Conservation (phyloP, 2,797 vertebrate species). For the Selene dorsalis region DNA sequence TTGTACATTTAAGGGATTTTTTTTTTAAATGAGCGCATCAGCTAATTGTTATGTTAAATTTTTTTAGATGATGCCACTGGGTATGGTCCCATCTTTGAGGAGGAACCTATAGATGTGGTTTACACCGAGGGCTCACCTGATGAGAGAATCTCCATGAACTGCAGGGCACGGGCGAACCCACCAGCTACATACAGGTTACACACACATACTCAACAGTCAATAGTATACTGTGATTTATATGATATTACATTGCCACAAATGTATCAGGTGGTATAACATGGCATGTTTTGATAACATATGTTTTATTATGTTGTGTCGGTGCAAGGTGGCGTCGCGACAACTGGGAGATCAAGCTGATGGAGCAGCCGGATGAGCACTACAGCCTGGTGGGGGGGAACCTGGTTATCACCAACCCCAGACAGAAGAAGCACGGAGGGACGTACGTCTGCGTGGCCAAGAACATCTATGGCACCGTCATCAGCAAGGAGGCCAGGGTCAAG, state of each 20-base stretch:
- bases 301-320: background rate
- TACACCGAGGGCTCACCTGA: conserved; percentile 96
- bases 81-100: conserved; percentile 98
- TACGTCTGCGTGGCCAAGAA: conserved; percentile 94
- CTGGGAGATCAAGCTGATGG: conserved; percentile 94
- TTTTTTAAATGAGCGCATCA: background rate
- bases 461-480: conserved; percentile 93
- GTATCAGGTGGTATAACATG: too few relatives aligned
- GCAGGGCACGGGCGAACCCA: conserved; percentile 93
- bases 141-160: conserved; percentile 95
- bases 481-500: conserved; percentile 93
- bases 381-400: conserved; percentile 96
- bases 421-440: conserved; percentile 91
- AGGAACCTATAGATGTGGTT: conserved; percentile 95
- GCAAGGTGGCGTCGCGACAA: conserved; percentile 94
- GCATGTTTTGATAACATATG: background rate
- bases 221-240: too few relatives aligned
- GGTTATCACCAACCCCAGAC: conserved; percentile 93
- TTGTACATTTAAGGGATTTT: accelerated
- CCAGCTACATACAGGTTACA: conserved; percentile 92
- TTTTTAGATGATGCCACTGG: conserved; percentile 93
- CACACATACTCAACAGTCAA: background rate
- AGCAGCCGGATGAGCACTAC: conserved; percentile 92
- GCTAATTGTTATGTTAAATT: conserved; percentile 3
- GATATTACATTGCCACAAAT: background rate